Percentiles rank a stretch among this genome's conserved stretches.
Evolutionary conservation across 2,888 invertebrate genomes (phyloP).

Genomic region (Netelia fuscicornis): DNA sequence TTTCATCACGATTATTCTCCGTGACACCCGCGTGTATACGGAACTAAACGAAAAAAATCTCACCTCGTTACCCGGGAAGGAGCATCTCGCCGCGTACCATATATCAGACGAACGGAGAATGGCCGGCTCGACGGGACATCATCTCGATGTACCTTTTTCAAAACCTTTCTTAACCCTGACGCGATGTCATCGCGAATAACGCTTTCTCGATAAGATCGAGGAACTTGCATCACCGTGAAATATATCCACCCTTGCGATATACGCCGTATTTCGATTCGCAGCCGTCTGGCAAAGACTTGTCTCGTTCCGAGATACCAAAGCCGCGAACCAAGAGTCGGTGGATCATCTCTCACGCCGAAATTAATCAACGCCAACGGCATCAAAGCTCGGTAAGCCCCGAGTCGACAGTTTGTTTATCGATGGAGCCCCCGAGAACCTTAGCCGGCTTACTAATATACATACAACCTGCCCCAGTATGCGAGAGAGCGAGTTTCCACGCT

Average conservation of each 20-base stretch:
- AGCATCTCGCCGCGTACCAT: not conserved
- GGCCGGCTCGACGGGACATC: too few relatives aligned
- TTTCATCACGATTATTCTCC: constrained; percentile 43
- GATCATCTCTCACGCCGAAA: constrained; percentile 78
- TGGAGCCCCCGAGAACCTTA: constrained; percentile 64
- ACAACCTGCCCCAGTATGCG: constrained; percentile 3
- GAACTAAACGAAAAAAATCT: constrained; percentile 50
- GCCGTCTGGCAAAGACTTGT: not conserved
- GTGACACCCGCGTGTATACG: constrained; percentile 9
- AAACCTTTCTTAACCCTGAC: too few relatives aligned
- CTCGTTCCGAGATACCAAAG: constrained; percentile 34
- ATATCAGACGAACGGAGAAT: too few relatives aligned
- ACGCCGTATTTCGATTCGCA: too few relatives aligned
- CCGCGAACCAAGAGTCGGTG: constrained; percentile 57
- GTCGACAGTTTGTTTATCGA: constrained; percentile 81
- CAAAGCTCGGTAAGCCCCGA: constrained; percentile 79
- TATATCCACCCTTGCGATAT: constrained; percentile 9
- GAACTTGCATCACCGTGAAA: too few relatives aligned
- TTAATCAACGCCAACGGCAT: constrained; percentile 83
- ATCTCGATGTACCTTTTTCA: too few relatives aligned
- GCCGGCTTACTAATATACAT: constrained; percentile 37
- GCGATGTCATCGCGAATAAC: too few relatives aligned
- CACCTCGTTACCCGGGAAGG: constrained; percentile 49
- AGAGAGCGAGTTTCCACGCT: not conserved
- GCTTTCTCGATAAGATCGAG: too few relatives aligned